phyloP scores from a whole-genome alignment of 2,113 vertebrate genomes.

The Sapajus apella region DNA sequence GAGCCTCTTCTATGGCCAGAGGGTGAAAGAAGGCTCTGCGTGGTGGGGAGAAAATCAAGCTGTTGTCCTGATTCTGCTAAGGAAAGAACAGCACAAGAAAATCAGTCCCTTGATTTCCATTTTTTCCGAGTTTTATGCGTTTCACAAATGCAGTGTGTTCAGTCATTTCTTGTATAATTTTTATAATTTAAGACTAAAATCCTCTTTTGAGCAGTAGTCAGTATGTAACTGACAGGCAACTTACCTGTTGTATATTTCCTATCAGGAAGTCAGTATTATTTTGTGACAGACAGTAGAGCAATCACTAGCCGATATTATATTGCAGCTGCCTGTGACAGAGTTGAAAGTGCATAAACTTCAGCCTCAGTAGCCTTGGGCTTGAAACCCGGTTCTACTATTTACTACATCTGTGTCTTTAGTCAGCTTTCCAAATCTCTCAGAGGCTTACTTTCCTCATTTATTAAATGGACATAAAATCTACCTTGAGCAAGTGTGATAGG shows the following conservation, averaged over 20 bases:
- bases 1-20: not conserved
- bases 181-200: not conserved
- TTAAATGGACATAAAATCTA: not conserved
- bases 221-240: not conserved
- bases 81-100: not conserved
- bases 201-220: not conserved
- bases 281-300: not conserved
- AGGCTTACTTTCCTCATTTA: not conserved
- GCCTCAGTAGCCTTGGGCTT: not conserved
- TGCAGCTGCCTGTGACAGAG: not conserved
- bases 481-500: not conserved
- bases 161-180: not conserved
- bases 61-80: not conserved
- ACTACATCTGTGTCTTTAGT: not conserved
- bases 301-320: not conserved
- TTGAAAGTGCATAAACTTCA: not conserved
- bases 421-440: constrained; percentile 11
- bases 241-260: not conserved
- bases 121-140: not conserved
- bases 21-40: not conserved
- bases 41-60: not conserved
- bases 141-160: constrained; percentile 3
- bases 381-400: not conserved
- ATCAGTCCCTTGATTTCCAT: not conserved
- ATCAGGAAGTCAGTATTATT: not conserved